Percentiles rank a stretch among this genome's conserved stretches.
Evolutionary conservation across 2,888 invertebrate genomes (phyloP).

Genomic region (Spilosoma lubricipeda): DNA sequence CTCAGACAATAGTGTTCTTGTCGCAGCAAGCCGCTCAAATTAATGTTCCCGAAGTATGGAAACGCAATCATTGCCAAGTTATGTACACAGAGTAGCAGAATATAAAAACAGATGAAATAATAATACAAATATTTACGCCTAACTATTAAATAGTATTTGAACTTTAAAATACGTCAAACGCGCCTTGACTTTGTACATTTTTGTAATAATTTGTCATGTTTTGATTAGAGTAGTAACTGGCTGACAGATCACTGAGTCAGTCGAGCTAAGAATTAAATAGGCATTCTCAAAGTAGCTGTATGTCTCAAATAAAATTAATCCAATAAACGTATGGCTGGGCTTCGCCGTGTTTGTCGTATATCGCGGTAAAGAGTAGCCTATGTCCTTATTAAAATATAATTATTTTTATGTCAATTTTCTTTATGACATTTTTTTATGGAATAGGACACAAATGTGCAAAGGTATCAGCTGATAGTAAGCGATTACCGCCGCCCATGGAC

Average conservation of each 20-base stretch:
- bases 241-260: not conserved
- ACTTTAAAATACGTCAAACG: not conserved
- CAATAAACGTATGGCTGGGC: too few species aligned
- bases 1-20: slow-evolving; percentile 42
- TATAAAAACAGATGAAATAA: not conserved
- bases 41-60: slow-evolving; percentile 48
- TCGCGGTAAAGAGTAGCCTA: not conserved
- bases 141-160: not conserved
- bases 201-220: not conserved
- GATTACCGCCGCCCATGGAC: too few species aligned
- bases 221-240: not conserved
- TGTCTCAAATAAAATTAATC: too few species aligned
- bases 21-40: slow-evolving; percentile 43
- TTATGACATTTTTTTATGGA: too few species aligned
- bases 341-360: too few species aligned
- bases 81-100: slow-evolving; percentile 28
- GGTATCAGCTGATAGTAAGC: too few species aligned
- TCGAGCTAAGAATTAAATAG: not conserved
- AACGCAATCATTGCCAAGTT: slow-evolving; percentile 36
- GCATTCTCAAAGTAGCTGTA: not conserved
- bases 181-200: not conserved
- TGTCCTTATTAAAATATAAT: too few species aligned
- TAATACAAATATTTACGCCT: not conserved
- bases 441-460: too few species aligned
- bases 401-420: too few species aligned